Evolutionary conservation across 2,113 vertebrate genomes (phyloP), one percentile per base, ranked within the genome.

Genomic region (Grammatotria lemairii): DNA sequence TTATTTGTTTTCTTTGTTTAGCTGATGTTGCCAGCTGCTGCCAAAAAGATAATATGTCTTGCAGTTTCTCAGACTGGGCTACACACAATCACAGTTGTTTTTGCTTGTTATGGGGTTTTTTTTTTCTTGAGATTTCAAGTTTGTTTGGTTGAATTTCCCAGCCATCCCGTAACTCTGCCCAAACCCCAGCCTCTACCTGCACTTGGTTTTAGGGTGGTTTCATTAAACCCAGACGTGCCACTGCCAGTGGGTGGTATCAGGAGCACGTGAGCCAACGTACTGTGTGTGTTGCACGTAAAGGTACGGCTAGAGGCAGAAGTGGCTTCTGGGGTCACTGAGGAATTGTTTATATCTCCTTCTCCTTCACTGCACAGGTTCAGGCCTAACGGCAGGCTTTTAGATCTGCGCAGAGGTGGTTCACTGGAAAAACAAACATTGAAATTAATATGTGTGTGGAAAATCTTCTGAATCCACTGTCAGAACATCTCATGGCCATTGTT

Each of bases 181-280:
- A 92, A 26, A 33, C 53, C 80, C 92, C 91, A 93, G 16, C 58
- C 42, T 55, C 82, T 6, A 10, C 38, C 89, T 47, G 73, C 3
- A 4, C 55, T 28, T 1, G 81, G 75, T 21, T 42, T 55, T 26
- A 13, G 5, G 9, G 73, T 5, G 6, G 19, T 68, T n/a, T 89
- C 83, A n/a, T 17, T 80, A 81, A 65, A 54, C 13, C 17, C 60
- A 19, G 83, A 58, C n/a, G 8, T 9, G 75, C 57, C 6, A 31
- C 31, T 54, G 31, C 13, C 13, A n/a, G 81, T 83, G n/a, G 91
- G 91, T 6, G 92, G 89, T 60, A 91, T 91, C 42, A 91, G 80
- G 3, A 58, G 47, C n/a, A 68, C 14, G 57, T 58, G 38, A 5
- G 49, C 38, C 4, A 6, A 13, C 23, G 55, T 57, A n/a, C 4